Conservation (phyloP, 2,797 vertebrate species). For the Limosa lapponica region DNA sequence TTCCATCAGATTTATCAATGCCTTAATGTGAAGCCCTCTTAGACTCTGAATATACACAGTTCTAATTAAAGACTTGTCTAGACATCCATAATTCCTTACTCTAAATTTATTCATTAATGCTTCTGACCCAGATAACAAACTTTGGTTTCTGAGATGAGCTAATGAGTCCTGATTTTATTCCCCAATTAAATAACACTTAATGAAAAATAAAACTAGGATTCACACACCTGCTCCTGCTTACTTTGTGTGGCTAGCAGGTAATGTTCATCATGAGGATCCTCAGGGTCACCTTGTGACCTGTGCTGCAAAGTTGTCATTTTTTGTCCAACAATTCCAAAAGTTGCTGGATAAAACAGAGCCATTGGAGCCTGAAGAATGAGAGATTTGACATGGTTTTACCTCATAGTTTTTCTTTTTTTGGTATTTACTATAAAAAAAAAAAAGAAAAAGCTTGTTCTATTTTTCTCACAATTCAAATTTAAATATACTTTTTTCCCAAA, state of each 20-base stretch:
- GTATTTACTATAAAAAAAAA: not conserved
- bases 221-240: constrained; percentile 95
- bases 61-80: not conserved
- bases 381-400: not conserved
- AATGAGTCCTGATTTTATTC: not conserved
- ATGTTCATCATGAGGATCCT: constrained; percentile 96
- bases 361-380: constrained; percentile 88
- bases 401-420: not conserved
- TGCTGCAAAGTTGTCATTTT: constrained; percentile 95
- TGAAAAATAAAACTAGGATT: not conserved
- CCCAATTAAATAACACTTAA: not conserved
- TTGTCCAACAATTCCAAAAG: constrained; percentile 96
- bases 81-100: not conserved
- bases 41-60: not conserved
- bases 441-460: not conserved
- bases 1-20: not conserved
- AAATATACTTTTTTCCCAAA: not conserved
- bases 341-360: constrained; percentile 96
- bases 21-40: not conserved
- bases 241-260: constrained; percentile 95
- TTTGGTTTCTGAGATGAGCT: not conserved
- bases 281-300: constrained; percentile 91
- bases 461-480: not conserved
- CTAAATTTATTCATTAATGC: not conserved
- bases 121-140: not conserved